These are phyloP conservation scores for Chionoecetes opilio DNA, from an alignment of 1,140 invertebrate genomes.

Conservation along the genomic window DNA sequence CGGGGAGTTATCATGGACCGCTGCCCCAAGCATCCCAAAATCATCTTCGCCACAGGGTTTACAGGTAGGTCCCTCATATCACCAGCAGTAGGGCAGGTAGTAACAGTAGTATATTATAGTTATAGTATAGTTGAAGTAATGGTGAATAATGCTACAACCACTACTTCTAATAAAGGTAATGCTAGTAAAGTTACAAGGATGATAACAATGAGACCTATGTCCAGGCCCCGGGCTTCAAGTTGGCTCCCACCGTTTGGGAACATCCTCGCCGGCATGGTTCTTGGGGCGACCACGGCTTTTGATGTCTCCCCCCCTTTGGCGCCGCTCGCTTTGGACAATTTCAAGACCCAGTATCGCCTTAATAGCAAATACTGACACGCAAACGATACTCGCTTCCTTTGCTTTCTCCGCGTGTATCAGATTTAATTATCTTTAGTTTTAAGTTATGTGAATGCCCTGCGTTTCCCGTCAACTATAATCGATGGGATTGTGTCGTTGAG, in stretches of 20 bases:
- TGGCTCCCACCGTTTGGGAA: slow-evolving; percentile 38
- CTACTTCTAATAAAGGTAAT: too few species aligned
- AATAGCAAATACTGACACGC: neutral
- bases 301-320: neutral
- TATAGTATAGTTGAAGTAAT: too few species aligned
- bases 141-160: too few species aligned
- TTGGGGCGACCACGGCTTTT: neutral
- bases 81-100: too few species aligned
- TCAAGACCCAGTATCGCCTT: neutral
- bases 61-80: slow-evolving; percentile 6
- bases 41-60: slow-evolving; percentile 46
- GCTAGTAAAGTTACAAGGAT: too few species aligned
- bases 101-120: too few species aligned
- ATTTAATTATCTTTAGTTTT: too few species aligned
- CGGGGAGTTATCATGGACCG: slow-evolving; percentile 59
- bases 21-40: slow-evolving; percentile 31
- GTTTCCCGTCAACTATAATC: too few species aligned
- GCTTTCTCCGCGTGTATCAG: too few species aligned
- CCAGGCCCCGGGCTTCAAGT: slow-evolving; percentile 60
- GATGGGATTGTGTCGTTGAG: too few species aligned
- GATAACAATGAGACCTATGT: neutral
- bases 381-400: too few species aligned
- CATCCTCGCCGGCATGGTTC: slow-evolving; percentile 20
- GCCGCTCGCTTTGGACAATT: neutral
- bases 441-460: too few species aligned